Evolutionary conservation across 1,140 invertebrate species (phyloP).

Genomic region (Matsumurasca onukii): DNA sequence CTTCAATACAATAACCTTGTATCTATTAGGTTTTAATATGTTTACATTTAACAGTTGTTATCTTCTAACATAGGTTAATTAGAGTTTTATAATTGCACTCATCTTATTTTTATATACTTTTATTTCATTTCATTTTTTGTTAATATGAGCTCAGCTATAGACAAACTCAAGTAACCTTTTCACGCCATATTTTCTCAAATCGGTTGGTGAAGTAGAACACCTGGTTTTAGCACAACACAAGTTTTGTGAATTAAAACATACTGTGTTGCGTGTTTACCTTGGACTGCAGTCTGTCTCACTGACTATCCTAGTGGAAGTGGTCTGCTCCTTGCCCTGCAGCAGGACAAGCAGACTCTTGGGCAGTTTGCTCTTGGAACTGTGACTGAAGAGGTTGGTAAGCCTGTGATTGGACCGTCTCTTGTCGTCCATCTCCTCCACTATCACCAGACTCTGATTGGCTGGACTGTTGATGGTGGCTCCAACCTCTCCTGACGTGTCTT

Average conservation of each 20-base stretch:
- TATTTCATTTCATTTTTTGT: too few relatives aligned
- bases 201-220: not conserved
- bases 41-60: too few relatives aligned
- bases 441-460: conserved; percentile 5
- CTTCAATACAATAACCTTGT: too few relatives aligned
- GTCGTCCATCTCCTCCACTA: not conserved
- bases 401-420: not conserved
- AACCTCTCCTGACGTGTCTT: conserved; percentile 19
- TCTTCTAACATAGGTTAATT: too few relatives aligned
- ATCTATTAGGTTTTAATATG: too few relatives aligned
- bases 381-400: not conserved
- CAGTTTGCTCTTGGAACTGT: not conserved
- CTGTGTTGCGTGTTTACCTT: too few relatives aligned
- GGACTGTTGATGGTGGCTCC: conserved; percentile 16
- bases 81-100: too few relatives aligned
- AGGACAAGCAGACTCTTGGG: not conserved
- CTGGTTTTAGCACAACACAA: not conserved
- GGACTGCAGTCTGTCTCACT: not conserved
- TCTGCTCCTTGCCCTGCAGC: not conserved
- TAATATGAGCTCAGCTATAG: too few relatives aligned
- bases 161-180: too few relatives aligned
- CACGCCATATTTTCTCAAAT: too few relatives aligned
- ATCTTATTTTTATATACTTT: too few relatives aligned
- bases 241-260: too few relatives aligned
- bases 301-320: not conserved